Percentiles rank a stretch among this genome's conserved stretches.
Evolutionary conservation across 1,140 invertebrate species (phyloP).

Genomic region (Ooceraea biroi): DNA sequence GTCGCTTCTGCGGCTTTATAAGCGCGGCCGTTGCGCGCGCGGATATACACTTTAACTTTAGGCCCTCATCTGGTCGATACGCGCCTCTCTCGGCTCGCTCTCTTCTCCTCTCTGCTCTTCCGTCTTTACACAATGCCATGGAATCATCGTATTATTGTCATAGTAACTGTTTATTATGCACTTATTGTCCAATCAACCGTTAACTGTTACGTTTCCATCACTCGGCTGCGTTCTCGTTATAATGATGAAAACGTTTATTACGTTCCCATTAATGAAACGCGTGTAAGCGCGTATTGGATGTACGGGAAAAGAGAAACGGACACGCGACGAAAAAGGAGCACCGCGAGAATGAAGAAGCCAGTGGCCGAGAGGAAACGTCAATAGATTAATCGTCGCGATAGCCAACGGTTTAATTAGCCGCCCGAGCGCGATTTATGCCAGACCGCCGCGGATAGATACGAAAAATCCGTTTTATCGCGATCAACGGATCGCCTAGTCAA

Average conservation of each 20-base stretch:
- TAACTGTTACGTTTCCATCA: not conserved
- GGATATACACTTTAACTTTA: slow-evolving; percentile 58
- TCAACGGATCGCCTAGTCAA: slow-evolving; percentile 39
- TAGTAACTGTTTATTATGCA: slow-evolving; percentile 24
- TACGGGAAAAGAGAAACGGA: slow-evolving; percentile 16
- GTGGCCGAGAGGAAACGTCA: slow-evolving; percentile 69
- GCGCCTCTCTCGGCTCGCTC: slow-evolving; percentile 5
- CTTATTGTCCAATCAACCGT: not conserved
- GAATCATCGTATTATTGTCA: not conserved
- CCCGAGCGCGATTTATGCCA: slow-evolving; percentile 71
- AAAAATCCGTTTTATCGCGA: slow-evolving; percentile 68
- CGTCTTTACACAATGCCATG: not conserved
- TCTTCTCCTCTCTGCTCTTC: not conserved
- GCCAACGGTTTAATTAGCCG: slow-evolving; percentile 81
- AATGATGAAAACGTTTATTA: not conserved
- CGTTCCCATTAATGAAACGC: not conserved
- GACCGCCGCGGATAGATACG: slow-evolving; percentile 60
- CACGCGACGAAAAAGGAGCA: slow-evolving; percentile 30
- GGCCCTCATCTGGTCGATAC: slow-evolving; percentile 38
- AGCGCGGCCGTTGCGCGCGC: slow-evolving; percentile 3
- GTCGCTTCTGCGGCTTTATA: slow-evolving; percentile 56
- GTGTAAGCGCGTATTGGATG: not conserved
- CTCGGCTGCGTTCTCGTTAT: not conserved
- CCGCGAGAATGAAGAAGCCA: slow-evolving; percentile 40
- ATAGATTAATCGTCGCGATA: slow-evolving; percentile 82